phyloP scores from a whole-genome alignment of 1,140 invertebrate genomes.

The Ceratina calcarata region DNA sequence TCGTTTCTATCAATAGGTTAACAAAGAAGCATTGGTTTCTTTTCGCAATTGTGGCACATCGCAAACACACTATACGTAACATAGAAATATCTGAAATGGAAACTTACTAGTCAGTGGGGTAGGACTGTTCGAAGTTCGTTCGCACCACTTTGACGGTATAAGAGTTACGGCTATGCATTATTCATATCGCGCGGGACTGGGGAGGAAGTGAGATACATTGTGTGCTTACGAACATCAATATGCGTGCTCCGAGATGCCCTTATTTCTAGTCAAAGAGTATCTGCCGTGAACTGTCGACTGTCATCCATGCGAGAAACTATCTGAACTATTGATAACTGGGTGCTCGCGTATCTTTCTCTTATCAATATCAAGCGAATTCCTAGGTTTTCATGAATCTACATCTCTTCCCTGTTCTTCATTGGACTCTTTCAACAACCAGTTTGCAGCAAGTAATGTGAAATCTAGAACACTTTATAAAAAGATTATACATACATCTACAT shows the following conservation, averaged over 20 bases:
- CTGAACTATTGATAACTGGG: slow-evolving; percentile 11
- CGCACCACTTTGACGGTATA: slow-evolving; percentile 57
- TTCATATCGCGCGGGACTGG: slow-evolving; percentile 59
- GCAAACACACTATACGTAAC: not conserved
- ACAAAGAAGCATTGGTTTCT: too few species aligned
- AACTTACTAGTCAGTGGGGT: slow-evolving; percentile 10
- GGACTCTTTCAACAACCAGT: too few species aligned
- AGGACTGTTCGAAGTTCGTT: slow-evolving; percentile 58
- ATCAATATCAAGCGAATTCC: too few species aligned
- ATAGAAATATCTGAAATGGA: slow-evolving; percentile 41
- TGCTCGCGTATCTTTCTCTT: not conserved
- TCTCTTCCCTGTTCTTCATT: too few species aligned
- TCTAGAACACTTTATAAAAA: too few species aligned
- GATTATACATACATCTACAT: too few species aligned
- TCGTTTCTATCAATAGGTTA: too few species aligned
- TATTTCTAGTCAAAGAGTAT: slow-evolving; percentile 50
- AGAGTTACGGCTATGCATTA: slow-evolving; percentile 64
- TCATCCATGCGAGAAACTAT: slow-evolving; percentile 20
- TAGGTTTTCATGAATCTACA: too few species aligned
- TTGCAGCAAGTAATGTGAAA: too few species aligned
- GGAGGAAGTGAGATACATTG: slow-evolving; percentile 58
- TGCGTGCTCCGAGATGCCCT: slow-evolving; percentile 58
- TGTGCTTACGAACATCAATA: slow-evolving; percentile 69
- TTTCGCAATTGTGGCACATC: slow-evolving; percentile 11
- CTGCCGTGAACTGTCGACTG: not conserved